phyloP scores from a whole-genome alignment of 2,797 vertebrate genomes.

The Diglossa cyanea region DNA sequence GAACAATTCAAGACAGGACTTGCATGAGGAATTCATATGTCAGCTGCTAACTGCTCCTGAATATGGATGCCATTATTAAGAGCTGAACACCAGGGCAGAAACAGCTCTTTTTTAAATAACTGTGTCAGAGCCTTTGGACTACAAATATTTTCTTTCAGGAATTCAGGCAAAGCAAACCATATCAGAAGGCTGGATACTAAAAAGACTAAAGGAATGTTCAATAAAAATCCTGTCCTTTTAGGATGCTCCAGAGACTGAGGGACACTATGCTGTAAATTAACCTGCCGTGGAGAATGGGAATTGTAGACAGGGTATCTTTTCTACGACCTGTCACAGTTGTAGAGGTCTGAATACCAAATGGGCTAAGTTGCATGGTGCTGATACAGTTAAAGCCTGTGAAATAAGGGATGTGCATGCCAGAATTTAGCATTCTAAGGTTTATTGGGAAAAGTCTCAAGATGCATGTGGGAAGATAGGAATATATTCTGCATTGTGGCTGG shows the following conservation, averaged over 20 bases:
- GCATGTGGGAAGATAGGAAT: neutral
- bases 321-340: neutral
- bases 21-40: neutral
- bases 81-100: neutral
- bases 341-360: neutral
- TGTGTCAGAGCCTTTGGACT: neutral
- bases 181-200: neutral
- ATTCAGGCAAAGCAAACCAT: neutral
- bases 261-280: neutral
- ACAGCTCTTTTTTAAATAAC: neutral
- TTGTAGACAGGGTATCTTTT: neutral
- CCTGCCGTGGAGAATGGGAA: neutral
- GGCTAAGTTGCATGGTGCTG: neutral
- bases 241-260: neutral
- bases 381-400: neutral
- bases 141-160: neutral
- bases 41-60: neutral
- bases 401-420: neutral
- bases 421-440: neutral
- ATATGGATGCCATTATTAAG: neutral
- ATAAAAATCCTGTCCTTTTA: neutral
- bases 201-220: neutral
- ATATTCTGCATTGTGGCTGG: neutral
- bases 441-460: neutral
- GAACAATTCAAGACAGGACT: neutral